Evolutionary conservation across 2,113 vertebrate species (phyloP), one percentile per base, ranked within the genome.

Genomic region (Scatophagus argus): DNA sequence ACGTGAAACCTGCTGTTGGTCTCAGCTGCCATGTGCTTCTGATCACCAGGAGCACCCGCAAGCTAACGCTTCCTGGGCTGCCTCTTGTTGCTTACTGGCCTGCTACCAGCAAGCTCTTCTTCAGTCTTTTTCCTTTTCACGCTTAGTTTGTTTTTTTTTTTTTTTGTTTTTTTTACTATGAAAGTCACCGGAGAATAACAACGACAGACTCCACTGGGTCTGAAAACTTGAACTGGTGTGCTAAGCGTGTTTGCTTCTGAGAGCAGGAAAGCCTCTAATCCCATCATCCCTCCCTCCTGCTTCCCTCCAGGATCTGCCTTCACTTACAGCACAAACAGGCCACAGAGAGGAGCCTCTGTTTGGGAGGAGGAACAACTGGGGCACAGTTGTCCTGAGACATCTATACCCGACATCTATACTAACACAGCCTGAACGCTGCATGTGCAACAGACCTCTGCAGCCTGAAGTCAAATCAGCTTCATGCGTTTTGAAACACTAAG

Each of bases 241-340:
- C 52, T 44, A 21, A 69, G 62, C 11, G 34, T 72, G 78, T 73
- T 82, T 74, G 79, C 68, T 72, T 64, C 14, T 64, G 74, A 79
- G 79, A 81, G 80, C 83, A 86, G 83, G 78, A 88, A 80, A 88
- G 83, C 81, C 75, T 77, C 43, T 85, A 78, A 85, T 83, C 79
- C 82, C 76, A 70, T 69, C 79, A 65, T 83, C 75, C 87, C 71
- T 69, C 56, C 68, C 72, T 63, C 36, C 56, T 34, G 54, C 65
- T 39, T 58, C 65, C 41, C 84, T 64, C 54, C 77, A 66, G 85
- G 83, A 55, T 34, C 69, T 36, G 70, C 81, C 65, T 83, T 55
- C 82, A 16, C 77, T 60, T 36, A 44, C 67, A 65, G 51, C 77
- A 79, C 79, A 49, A 27, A 59, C 75, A 46, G 71, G 62, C 55